Base-by-base conservation (phyloP, 37 sponge, comb jelly and placozoan species). In the Theonella swinhoei region DNA sequence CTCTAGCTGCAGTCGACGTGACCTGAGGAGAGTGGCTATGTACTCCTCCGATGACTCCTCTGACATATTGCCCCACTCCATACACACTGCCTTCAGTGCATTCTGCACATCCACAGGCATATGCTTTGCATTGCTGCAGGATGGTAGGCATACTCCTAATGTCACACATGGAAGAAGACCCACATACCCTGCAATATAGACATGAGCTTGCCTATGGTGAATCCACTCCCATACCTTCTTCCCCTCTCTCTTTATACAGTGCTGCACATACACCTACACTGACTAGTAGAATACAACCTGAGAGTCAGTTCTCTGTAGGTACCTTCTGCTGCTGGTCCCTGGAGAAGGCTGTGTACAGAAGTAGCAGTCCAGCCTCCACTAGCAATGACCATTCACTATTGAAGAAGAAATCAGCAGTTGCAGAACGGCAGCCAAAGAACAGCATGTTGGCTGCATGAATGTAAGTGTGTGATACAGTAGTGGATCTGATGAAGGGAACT, bases 391-490 rank as follows among this genome's bases (percentile, higher is more conserved):
- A 99, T 73, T 99, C 99, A 2, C 70, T 22, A 17, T 22, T 39
- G 81, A 94, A 99, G 77, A 93, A 94, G 80, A 84, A 95, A 71
- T 99, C 99, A 26, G 75, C 82, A 37, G 74, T 54, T 61, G 87
- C 62, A 14, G 87, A 90, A 1, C 99, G 91, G 79, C 99, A 99
- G 3, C 99, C 99, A 88, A 95, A 99, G 71, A 99, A 94, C 38
- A 98, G 64, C 75, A 97, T 72, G 24, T 83, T 88, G 9, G 77
- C 90, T 92, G 68, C 54, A 69, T 4, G 75, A 26, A 58, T 38
- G n/a, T n/a, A n/a, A n/a, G n/a, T n/a, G n/a, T n/a, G n/a, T n/a
- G n/a, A n/a, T n/a, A n/a, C n/a, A n/a, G n/a, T n/a, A n/a, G n/a
- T 47, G 54, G 54, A 14, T 17, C 14, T 7, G 54, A 7, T 47